These are phyloP conservation scores for Turnix velox DNA, from an alignment of 2,113 vertebrate genomes.

Conservation along the genomic window DNA sequence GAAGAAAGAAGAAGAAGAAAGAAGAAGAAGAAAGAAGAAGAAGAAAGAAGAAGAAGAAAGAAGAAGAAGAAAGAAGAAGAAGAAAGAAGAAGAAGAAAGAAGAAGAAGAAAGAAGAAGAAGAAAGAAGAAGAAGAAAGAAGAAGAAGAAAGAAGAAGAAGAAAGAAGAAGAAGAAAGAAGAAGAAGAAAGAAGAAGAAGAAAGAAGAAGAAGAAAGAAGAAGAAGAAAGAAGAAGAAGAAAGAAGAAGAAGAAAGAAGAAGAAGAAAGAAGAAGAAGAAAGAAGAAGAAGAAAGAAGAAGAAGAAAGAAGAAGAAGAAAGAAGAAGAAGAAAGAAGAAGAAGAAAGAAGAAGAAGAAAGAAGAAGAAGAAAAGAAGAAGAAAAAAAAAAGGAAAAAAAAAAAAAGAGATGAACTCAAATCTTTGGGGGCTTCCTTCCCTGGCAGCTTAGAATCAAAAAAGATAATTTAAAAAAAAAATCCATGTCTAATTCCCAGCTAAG, in stretches of 20 bases:
- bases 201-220: fast-evolving
- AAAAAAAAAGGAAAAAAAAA: fast-evolving
- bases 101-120: fast-evolving
- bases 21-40: fast-evolving
- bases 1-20: fast-evolving
- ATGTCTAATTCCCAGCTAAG: neutral
- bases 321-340: fast-evolving
- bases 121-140: neutral
- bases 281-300: fast-evolving
- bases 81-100: too few species aligned
- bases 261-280: fast-evolving
- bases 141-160: fast-evolving
- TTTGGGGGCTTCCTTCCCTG: neutral
- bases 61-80: too few species aligned
- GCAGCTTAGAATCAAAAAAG: neutral
- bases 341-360: too few species aligned
- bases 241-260: too few species aligned
- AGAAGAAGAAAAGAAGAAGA: too few species aligned
- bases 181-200: fast-evolving
- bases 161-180: fast-evolving
- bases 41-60: fast-evolving
- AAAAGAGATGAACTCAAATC: neutral
- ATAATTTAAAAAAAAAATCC: neutral
- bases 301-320: neutral
- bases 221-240: fast-evolving